Conservation (phyloP, 1,140 invertebrate species). For the Sycobia sp. region DNA sequence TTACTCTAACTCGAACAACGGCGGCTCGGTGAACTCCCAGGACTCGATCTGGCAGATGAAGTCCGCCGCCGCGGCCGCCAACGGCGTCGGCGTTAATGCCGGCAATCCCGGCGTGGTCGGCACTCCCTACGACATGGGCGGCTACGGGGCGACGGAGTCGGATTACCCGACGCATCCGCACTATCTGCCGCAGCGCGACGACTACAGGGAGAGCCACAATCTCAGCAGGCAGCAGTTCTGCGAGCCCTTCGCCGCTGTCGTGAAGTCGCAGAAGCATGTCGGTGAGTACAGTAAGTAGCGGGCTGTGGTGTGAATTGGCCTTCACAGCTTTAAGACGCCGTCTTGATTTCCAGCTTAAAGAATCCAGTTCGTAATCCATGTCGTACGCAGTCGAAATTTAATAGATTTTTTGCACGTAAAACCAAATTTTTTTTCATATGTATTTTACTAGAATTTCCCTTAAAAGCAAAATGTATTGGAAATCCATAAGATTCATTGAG, state of each 20-base stretch:
- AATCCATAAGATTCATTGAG: too few species aligned
- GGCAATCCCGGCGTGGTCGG: slow-evolving; percentile 67
- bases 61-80: slow-evolving; percentile 76
- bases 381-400: too few species aligned
- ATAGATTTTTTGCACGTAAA: too few species aligned
- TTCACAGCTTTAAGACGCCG: too few species aligned
- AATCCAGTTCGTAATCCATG: too few species aligned
- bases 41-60: slow-evolving; percentile 95
- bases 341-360: too few species aligned
- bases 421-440: too few species aligned
- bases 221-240: slow-evolving; percentile 83
- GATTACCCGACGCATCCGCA: slow-evolving; percentile 86
- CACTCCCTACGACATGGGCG: slow-evolving; percentile 79
- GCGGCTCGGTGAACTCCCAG: slow-evolving; percentile 90
- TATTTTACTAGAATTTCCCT: too few species aligned
- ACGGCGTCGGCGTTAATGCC: slow-evolving; percentile 59
- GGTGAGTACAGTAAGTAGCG: slow-evolving; percentile 74
- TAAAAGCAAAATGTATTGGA: too few species aligned
- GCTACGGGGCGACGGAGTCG: slow-evolving; percentile 77
- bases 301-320: too few species aligned
- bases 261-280: slow-evolving; percentile 85
- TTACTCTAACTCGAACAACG: slow-evolving; percentile 90
- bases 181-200: slow-evolving; percentile 71
- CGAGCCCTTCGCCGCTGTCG: slow-evolving; percentile 83
- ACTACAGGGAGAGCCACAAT: slow-evolving; percentile 78